These are phyloP conservation scores for Ancistrus triradiatus DNA, from an alignment of 2,113 vertebrate genomes.

Conservation along the genomic window DNA sequence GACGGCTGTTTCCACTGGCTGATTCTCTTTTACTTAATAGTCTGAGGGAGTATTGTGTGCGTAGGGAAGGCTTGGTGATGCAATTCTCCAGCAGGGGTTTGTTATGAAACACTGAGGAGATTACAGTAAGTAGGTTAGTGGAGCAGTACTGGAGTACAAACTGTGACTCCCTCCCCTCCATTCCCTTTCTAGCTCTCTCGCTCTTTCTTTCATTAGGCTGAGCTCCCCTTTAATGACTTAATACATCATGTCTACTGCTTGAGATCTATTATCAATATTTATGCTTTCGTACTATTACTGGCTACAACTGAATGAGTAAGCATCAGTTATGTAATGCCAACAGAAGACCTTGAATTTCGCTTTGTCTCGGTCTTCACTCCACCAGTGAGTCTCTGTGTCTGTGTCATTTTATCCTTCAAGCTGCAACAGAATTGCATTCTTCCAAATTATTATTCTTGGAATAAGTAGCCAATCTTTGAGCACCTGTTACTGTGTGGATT, in stretches of 20 bases:
- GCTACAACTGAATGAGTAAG: neutral
- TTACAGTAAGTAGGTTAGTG: slow-evolving; percentile 75
- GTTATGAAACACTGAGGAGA: slow-evolving; percentile 72
- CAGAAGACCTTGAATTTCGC: neutral
- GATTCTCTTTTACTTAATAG: neutral
- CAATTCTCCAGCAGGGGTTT: slow-evolving; percentile 62
- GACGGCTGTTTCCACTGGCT: neutral
- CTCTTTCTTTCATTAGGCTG: neutral
- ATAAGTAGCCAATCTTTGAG: slow-evolving; percentile 1
- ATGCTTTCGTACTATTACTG: neutral
- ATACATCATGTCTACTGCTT: neutral
- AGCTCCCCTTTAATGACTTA: neutral
- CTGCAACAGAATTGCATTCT: neutral
- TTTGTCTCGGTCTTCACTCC: neutral
- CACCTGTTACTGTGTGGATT: slow-evolving; percentile 2
- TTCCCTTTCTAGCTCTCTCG: slow-evolving; percentile 2
- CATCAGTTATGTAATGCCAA: neutral
- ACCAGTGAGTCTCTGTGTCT: neutral
- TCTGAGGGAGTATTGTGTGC: slow-evolving; percentile 3
- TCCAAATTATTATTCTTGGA: neutral
- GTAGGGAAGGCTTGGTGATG: slow-evolving; percentile 58
- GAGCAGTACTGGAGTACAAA: slow-evolving; percentile 57
- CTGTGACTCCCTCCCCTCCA: slow-evolving; percentile 32
- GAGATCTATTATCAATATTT: neutral
- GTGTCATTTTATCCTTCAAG: neutral